phyloP scores from a whole-genome alignment of 2,797 vertebrate genomes.

The Brachymystax lenok region DNA sequence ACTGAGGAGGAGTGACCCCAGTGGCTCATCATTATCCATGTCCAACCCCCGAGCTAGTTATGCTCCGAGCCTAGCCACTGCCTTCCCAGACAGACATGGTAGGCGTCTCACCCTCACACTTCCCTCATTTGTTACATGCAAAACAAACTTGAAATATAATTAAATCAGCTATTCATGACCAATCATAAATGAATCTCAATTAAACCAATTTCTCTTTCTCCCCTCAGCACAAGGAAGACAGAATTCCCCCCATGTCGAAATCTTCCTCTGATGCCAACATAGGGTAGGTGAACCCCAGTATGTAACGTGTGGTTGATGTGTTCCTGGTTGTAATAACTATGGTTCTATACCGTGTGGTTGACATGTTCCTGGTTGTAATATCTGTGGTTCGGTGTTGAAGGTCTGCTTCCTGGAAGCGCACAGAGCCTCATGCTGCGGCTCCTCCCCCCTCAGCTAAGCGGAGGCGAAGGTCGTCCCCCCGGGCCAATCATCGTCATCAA shows the following conservation, averaged over 20 bases:
- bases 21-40: slow-evolving; percentile 44
- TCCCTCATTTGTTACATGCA: background rate
- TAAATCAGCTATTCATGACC: background rate
- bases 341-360: too few relatives aligned
- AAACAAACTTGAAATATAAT: background rate
- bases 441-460: slow-evolving; percentile 66
- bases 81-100: slow-evolving; percentile 58
- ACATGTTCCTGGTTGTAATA: background rate
- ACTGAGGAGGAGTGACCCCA: slow-evolving; percentile 69
- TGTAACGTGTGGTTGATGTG: too few relatives aligned
- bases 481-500: slow-evolving; percentile 82
- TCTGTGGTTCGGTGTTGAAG: slow-evolving; percentile 44
- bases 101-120: background rate
- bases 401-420: slow-evolving; percentile 66
- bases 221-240: slow-evolving; percentile 68
- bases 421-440: slow-evolving; percentile 50
- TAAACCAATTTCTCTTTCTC: background rate
- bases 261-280: slow-evolving; percentile 70
- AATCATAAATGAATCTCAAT: background rate
- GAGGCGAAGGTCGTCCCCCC: slow-evolving; percentile 68
- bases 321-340: too few relatives aligned
- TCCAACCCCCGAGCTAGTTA: slow-evolving; percentile 69
- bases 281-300: slow-evolving; percentile 60
- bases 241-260: slow-evolving; percentile 67
- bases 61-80: slow-evolving; percentile 37